phyloP scores from a whole-genome alignment of 2,888 invertebrate genomes.

The Apamea anceps region DNA sequence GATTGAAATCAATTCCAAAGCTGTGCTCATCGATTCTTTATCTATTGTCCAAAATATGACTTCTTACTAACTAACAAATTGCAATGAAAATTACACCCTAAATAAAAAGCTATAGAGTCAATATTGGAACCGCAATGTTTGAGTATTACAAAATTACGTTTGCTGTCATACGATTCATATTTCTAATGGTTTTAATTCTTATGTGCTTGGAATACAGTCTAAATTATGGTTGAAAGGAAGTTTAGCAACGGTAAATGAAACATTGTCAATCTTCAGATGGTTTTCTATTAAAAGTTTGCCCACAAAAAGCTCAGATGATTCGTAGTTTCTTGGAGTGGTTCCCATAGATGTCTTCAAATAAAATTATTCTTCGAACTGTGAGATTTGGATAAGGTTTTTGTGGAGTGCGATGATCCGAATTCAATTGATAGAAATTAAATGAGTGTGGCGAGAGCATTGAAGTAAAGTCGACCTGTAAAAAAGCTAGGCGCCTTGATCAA shows the following conservation, averaged over 20 bases:
- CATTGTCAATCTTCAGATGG: slow-evolving; percentile 73
- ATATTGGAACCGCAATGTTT: slow-evolving; percentile 26
- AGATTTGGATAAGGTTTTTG: slow-evolving; percentile 87
- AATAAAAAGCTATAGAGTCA: accelerated
- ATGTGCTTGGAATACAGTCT: slow-evolving; percentile 15
- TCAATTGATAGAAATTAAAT: slow-evolving; percentile 78
- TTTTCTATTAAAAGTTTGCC: slow-evolving; percentile 80
- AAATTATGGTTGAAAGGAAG: background rate
- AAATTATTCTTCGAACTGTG: slow-evolving; percentile 74
- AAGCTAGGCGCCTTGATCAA: slow-evolving; percentile 60
- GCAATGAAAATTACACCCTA: slow-evolving; percentile 51
- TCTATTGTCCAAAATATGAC: slow-evolving; percentile 73
- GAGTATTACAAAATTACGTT: slow-evolving; percentile 32
- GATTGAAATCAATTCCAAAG: slow-evolving; percentile 87
- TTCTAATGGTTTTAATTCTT: slow-evolving; percentile 13
- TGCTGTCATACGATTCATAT: slow-evolving; percentile 4
- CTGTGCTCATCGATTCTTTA: slow-evolving; percentile 82
- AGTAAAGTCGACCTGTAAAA: slow-evolving; percentile 61
- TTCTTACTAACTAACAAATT: slow-evolving; percentile 28
- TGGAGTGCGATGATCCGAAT: slow-evolving; percentile 76
- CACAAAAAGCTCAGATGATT: slow-evolving; percentile 83
- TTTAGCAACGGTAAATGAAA: slow-evolving; percentile 32
- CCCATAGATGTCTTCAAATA: slow-evolving; percentile 80
- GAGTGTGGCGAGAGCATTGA: slow-evolving; percentile 54
- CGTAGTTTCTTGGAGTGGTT: slow-evolving; percentile 79